Evolutionary conservation across 2,797 vertebrate species (phyloP).

Genomic region (Microcaecilia unicolor): DNA sequence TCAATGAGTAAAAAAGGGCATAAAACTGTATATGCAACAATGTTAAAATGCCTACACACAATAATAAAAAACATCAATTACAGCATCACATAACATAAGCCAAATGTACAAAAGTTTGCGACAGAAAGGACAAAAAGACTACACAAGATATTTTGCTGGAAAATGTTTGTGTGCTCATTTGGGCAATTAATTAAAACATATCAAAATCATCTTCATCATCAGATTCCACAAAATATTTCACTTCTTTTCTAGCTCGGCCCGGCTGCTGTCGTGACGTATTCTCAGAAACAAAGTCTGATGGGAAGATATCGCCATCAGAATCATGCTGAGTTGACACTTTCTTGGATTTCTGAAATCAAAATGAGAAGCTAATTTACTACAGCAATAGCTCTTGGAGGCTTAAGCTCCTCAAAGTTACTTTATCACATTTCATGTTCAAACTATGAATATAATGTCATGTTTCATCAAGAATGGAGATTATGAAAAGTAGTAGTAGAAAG

Average conservation of each 20-base stretch:
- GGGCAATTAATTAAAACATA: conserved; percentile 85
- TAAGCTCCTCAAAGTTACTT: neutral
- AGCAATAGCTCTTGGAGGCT: no score
- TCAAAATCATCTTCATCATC: conserved; percentile 80
- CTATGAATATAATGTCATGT: no score
- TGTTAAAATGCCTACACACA: conserved; percentile 94
- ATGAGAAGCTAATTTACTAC: neutral
- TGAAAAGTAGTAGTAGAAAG: no score
- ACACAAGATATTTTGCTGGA: conserved; percentile 62
- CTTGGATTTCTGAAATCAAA: conserved; percentile 68
- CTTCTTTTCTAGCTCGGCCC: conserved; percentile 85
- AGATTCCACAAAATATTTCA: conserved; percentile 89
- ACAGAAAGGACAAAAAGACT: conserved; percentile 71
- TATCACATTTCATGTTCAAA: neutral
- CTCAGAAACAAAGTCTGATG: conserved; percentile 52
- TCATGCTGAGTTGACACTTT: conserved; percentile 60
- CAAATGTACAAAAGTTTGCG: conserved; percentile 97
- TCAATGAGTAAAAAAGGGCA: conserved; percentile 94
- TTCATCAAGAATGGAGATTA: no score
- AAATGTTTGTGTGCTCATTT: conserved; percentile 54
- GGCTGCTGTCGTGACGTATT: conserved; percentile 62
- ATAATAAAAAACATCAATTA: conserved; percentile 94
- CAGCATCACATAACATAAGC: conserved; percentile 84
- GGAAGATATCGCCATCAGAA: conserved; percentile 73
- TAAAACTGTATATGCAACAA: conserved; percentile 85